These are phyloP conservation scores for Onchidella celtica DNA, from an alignment of 2,888 invertebrate genomes.

Conservation along the genomic window DNA sequence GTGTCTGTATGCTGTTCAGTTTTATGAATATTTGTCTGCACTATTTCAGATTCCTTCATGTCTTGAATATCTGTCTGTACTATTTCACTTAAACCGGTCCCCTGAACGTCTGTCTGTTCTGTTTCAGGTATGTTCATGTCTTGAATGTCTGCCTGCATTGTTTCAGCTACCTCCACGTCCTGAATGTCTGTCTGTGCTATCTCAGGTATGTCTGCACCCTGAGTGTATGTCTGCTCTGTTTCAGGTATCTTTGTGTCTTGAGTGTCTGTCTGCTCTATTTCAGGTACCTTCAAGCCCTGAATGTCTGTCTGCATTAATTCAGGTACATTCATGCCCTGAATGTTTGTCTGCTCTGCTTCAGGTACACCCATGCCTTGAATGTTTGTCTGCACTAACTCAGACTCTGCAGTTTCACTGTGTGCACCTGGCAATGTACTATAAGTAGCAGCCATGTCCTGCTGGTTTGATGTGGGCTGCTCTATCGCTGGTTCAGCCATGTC, in stretches of 20 bases:
- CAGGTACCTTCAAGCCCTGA: neutral
- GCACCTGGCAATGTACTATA: too few species aligned
- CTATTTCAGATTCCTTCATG: too few species aligned
- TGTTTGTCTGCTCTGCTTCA: neutral
- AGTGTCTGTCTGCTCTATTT: neutral
- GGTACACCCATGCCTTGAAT: neutral
- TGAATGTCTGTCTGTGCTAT: neutral
- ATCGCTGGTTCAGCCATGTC: too few species aligned
- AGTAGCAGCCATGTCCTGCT: too few species aligned
- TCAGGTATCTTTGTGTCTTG: neutral
- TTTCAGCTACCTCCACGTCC: neutral
- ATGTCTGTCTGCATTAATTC: neutral
- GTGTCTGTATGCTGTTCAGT: too few species aligned
- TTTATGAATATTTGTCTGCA: too few species aligned
- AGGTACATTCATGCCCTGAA: neutral
- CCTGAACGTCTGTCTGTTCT: neutral
- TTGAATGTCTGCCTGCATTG: neutral
- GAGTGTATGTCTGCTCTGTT: neutral
- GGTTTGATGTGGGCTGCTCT: too few species aligned
- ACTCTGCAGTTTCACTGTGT: neutral
- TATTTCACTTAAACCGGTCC: too few species aligned
- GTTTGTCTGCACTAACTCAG: neutral
- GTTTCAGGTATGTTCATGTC: too few species aligned
- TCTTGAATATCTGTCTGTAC: too few species aligned
- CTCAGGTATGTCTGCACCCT: neutral